phyloP scores from a whole-genome alignment of 2,113 vertebrate genomes.

The Anoura caudifer region DNA sequence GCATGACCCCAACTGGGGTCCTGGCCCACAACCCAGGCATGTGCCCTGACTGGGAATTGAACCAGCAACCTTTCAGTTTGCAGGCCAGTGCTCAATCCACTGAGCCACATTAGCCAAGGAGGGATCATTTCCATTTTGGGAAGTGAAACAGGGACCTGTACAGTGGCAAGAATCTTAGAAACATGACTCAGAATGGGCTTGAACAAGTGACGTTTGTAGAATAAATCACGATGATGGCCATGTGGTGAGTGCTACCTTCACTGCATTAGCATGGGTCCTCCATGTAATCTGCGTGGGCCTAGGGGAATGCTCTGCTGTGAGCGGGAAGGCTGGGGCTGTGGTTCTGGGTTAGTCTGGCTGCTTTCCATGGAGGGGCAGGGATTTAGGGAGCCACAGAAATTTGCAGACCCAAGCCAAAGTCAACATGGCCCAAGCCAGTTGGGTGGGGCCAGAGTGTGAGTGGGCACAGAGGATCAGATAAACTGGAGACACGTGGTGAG shows the following conservation, averaged over 20 bases:
- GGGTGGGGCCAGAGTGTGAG: not conserved
- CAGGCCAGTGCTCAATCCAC: too few species aligned
- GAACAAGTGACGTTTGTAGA: not conserved
- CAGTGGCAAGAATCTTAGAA: not conserved
- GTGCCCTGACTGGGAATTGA: too few species aligned
- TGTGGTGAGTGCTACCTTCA: not conserved
- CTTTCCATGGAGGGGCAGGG: not conserved
- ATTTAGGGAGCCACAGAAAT: conserved; percentile 10
- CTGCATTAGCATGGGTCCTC: not conserved
- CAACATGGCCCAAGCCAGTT: not conserved
- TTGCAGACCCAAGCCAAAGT: not conserved
- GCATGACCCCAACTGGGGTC: too few species aligned
- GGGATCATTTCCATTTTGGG: not conserved
- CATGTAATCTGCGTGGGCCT: not conserved
- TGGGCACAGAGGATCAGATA: not conserved
- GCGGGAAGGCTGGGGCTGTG: not conserved
- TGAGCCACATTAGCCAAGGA: too few species aligned
- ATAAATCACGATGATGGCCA: not conserved
- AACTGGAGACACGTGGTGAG: not conserved
- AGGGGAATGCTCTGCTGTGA: not conserved
- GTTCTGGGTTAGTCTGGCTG: not conserved
- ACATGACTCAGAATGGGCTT: not conserved
- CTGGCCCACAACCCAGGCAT: too few species aligned
- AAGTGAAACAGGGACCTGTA: not conserved
- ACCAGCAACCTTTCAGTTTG: too few species aligned